phyloP scores from a whole-genome alignment of 2,113 vertebrate genomes.

The Siniperca knerii region DNA sequence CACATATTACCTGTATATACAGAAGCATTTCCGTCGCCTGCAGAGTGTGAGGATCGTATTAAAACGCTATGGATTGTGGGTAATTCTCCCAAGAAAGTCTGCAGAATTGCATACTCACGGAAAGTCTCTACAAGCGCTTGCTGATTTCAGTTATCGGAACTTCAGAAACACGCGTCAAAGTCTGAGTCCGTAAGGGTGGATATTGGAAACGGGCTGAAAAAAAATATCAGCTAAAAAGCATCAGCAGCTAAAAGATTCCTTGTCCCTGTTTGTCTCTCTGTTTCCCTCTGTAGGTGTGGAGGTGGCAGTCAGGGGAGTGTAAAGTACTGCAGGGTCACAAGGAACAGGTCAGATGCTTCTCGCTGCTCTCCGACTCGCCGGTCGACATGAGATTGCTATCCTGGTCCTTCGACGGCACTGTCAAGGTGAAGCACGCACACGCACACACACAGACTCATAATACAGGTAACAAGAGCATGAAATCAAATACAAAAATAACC shows the following conservation, averaged over 20 bases:
- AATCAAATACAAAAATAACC: not conserved
- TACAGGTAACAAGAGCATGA: not conserved
- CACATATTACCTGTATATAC: not conserved
- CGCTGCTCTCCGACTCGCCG: conserved; percentile 80
- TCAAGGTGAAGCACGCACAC: conserved; percentile 87
- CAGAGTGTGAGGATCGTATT: not conserved
- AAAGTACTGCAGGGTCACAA: conserved; percentile 88
- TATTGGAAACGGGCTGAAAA: not conserved
- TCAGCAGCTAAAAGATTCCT: not conserved
- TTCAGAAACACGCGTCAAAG: not conserved
- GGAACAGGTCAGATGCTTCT: conserved; percentile 92
- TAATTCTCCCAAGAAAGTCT: not conserved
- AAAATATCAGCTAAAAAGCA: not conserved
- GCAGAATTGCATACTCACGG: too few relatives aligned
- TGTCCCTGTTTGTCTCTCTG: not conserved
- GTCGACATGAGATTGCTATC: conserved; percentile 87
- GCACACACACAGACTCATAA: not conserved
- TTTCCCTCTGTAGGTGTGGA: conserved; percentile 88
- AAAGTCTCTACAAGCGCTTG: too few relatives aligned
- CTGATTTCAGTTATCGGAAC: not conserved
- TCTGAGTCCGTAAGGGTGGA: not conserved
- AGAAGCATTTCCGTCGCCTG: not conserved
- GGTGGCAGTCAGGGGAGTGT: conserved; percentile 86
- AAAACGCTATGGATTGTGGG: not conserved
- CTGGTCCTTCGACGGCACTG: conserved; percentile 95